Percentiles rank a stretch among this genome's conserved stretches.
phyloP scores from a whole-genome alignment of 1,140 invertebrate species.

The Drosophila pachea region DNA sequence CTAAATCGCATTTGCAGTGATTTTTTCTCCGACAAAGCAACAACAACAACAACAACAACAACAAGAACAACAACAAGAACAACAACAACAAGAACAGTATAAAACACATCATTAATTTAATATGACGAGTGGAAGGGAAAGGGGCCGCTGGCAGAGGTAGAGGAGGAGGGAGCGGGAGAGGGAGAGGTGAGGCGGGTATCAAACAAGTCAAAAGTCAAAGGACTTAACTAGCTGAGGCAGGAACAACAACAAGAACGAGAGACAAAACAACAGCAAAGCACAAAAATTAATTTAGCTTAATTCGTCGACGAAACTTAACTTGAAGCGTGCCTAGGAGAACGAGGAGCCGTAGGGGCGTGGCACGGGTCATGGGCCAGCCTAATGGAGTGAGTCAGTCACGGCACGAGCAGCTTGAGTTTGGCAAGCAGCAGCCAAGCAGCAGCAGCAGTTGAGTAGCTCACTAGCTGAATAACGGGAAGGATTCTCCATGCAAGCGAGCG shows the following conservation, averaged over 20 bases:
- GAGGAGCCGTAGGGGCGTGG: conserved; percentile 18
- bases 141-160: not conserved
- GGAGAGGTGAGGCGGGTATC: conserved; percentile 31
- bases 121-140: conserved; percentile 42
- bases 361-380: conserved; percentile 18
- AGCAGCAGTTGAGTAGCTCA: conserved; percentile 32
- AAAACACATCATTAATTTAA: conserved; percentile 78
- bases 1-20: conserved; percentile 73
- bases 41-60: conserved; percentile 46
- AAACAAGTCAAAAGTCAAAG: conserved; percentile 65
- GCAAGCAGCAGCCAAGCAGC: not conserved
- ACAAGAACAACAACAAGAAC: too few species aligned
- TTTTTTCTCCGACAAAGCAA: conserved; percentile 45
- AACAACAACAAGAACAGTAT: too few species aligned
- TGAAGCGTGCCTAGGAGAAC: conserved; percentile 47
- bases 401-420: conserved; percentile 18
- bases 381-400: conserved; percentile 39
- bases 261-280: conserved; percentile 50
- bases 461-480: not conserved
- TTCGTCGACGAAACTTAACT: conserved; percentile 74
- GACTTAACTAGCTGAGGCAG: conserved; percentile 61
- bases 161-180: conserved; percentile 23
- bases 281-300: conserved; percentile 78
- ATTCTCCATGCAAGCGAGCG: conserved; percentile 8
- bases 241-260: conserved; percentile 29